Base-by-base conservation (phyloP, 1,140 invertebrate genomes). In the Antheraea pernyi region DNA sequence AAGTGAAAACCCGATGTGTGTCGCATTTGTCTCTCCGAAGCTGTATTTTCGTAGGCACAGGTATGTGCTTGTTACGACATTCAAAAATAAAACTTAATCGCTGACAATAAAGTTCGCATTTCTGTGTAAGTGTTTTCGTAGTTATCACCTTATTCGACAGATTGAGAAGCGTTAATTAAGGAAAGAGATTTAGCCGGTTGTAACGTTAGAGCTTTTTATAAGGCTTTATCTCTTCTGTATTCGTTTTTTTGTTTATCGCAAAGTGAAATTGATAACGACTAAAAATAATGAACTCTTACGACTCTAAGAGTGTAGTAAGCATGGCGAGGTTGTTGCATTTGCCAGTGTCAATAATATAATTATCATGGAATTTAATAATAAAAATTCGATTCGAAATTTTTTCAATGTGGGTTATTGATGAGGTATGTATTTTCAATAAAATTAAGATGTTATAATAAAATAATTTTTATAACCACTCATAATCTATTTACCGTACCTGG, bases 101-200 rank as follows among this genome's bases (percentile, higher is more conserved):
- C 16, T 63, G 30, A 63, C 11, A 13, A 37, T 63, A 22, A 61
- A 61, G 59, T 2, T 30, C 19, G 37, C 11, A 36, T 63, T 63
- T 63, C 11, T 22, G 8, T 53, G 16, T 7, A 30, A 22, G 0
- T 6, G 11, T 53, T 13, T 53, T 13, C 16, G 16, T 13, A 42
- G 39, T 61, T 63, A 63, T n/a, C 3, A 63, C 61, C 11, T 63
- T 36, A 37, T 16, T 30, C 22, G n/a, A 8, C 37, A n/a, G 7
- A 63, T 19, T 48, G 65, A 53, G 63, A 60, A 60, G 62, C 68
- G 59, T 73, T 73, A 73, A 73, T 73, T 73, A 73, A 73, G 68
- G 64, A 69, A 73, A 39, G 58, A 73, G 71, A 69, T 69, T 69
- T 73, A 73, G 68, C 36, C 16, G 59, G 59, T 64, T 46, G 66